Percentiles rank a stretch among this genome's conserved stretches.
These are phyloP conservation scores for Scelioninae gen. 1 DNA, from an alignment of 2,888 invertebrate genomes.

Conservation along the genomic window DNA sequence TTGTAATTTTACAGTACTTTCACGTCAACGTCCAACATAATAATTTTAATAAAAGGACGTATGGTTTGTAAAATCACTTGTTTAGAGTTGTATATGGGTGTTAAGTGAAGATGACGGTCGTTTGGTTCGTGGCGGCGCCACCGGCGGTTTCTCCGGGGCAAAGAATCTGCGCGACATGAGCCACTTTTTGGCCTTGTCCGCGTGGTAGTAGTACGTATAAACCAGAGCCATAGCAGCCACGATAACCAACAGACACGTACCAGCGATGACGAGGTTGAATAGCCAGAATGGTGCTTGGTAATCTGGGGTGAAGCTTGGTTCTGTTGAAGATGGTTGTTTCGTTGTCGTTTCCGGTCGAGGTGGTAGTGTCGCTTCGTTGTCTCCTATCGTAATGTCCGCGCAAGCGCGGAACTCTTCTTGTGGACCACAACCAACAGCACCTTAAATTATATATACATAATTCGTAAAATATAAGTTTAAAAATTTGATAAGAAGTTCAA, in stretches of 20 bases:
- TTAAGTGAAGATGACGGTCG: slow-evolving; percentile 74
- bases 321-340: slow-evolving; percentile 83
- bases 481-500: too few relatives aligned
- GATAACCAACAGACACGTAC: slow-evolving; percentile 88
- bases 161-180: slow-evolving; percentile 84
- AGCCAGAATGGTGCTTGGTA: slow-evolving; percentile 77
- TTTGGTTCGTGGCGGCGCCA: slow-evolving; percentile 82
- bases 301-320: slow-evolving; percentile 85
- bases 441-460: too few relatives aligned
- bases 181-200: slow-evolving; percentile 88
- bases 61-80: neutral
- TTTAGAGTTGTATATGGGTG: slow-evolving; percentile 73
- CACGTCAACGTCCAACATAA: too few relatives aligned
- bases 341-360: slow-evolving; percentile 85
- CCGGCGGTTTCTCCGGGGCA: slow-evolving; percentile 77
- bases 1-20: too few relatives aligned
- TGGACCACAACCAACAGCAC: too few relatives aligned
- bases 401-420: slow-evolving; percentile 95
- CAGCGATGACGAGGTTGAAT: slow-evolving; percentile 85
- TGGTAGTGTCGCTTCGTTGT: slow-evolving; percentile 84
- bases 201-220: slow-evolving; percentile 91
- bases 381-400: slow-evolving; percentile 91
- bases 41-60: too few relatives aligned
- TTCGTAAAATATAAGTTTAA: too few relatives aligned
- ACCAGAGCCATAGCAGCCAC: slow-evolving; percentile 88